These are phyloP conservation scores for Phenganax marumi DNA, from an alignment of 92 coral and sea anemone species.

Conservation along the genomic window DNA sequence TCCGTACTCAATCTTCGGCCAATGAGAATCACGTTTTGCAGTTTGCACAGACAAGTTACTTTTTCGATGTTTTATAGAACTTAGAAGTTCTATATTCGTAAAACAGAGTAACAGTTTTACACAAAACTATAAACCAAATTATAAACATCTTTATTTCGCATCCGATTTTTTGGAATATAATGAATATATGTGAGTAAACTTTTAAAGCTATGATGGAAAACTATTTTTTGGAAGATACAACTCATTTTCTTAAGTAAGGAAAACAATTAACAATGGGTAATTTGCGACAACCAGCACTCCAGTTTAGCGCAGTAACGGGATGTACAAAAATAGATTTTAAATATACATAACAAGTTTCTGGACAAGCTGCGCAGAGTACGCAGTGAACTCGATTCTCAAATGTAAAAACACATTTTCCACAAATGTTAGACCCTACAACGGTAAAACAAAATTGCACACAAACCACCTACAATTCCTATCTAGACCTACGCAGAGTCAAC, in stretches of 20 bases:
- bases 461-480: no score
- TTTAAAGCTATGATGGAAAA: not conserved
- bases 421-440: no score
- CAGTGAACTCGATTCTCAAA: no score
- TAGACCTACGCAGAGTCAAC: no score
- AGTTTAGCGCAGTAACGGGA: not conserved
- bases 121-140: constrained; percentile 17
- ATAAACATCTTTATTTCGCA: constrained; percentile 22
- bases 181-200: not conserved
- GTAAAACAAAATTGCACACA: no score
- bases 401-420: no score
- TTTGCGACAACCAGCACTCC: no score
- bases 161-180: not conserved
- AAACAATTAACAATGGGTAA: no score
- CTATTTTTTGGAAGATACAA: not conserved
- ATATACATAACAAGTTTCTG: not conserved
- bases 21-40: not conserved
- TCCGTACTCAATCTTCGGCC: not conserved
- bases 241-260: no score
- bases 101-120: not conserved
- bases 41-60: not conserved
- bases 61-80: not conserved
- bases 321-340: constrained; percentile 24
- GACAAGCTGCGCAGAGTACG: no score
- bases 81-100: not conserved